Evolutionary conservation across 2,113 vertebrate species (phyloP).

Genomic region (Caranx ignobilis): DNA sequence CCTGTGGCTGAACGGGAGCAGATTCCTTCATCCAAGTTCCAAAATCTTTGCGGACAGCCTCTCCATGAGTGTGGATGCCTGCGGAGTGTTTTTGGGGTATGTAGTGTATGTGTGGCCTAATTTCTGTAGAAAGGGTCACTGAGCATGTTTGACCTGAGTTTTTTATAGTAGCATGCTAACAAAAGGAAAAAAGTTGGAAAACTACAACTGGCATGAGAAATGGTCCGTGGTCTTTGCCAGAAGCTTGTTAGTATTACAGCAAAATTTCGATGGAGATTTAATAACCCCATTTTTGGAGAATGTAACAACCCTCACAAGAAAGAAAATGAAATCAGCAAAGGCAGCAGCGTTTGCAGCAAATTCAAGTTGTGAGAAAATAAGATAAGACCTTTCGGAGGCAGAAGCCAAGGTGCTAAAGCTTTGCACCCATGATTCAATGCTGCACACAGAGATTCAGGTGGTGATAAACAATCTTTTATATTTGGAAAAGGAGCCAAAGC

Average conservation of each 20-base stretch:
- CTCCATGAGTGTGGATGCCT: neutral
- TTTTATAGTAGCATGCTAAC: conserved; percentile 1
- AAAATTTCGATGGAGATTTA: neutral
- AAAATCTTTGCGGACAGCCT: too few species aligned
- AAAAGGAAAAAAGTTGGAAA: neutral
- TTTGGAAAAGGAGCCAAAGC: conserved; percentile 27
- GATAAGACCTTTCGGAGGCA: neutral
- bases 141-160: conserved; percentile 5
- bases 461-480: conserved; percentile 36
- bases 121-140: neutral
- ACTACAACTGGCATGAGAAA: neutral
- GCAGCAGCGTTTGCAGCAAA: neutral
- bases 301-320: neutral
- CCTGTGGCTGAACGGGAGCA: neutral
- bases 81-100: neutral
- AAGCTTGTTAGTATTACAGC: neutral
- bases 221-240: neutral
- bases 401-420: neutral
- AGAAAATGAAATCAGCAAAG: neutral
- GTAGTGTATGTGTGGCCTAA: neutral
- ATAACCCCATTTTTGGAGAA: conserved; percentile 5
- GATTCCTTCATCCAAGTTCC: neutral
- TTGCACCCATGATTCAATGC: neutral
- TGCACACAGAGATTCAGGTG: neutral
- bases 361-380: neutral